Conservation (phyloP, 1,140 invertebrate species). For the Magallana gigas region DNA sequence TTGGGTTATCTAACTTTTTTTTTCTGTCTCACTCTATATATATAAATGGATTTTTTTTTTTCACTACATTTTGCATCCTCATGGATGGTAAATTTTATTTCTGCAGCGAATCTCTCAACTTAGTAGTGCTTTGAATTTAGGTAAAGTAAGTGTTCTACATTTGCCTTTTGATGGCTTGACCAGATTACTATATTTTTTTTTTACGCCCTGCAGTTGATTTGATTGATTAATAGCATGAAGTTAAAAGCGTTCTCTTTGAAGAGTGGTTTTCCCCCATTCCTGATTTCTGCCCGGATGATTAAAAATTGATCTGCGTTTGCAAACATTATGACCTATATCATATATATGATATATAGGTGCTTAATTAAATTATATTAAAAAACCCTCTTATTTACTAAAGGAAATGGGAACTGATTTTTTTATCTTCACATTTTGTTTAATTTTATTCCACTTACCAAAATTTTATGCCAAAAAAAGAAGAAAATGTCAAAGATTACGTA, state of each 20-base stretch:
- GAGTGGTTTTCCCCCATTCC: background rate
- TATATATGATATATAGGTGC: no score
- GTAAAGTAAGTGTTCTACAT: slow-evolving; percentile 14
- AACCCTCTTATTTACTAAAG: no score
- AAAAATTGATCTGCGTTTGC: no score
- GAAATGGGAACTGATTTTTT: no score
- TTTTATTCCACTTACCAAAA: no score
- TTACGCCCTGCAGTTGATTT: background rate
- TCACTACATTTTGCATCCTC: background rate
- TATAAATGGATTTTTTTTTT: background rate
- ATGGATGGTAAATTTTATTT: background rate
- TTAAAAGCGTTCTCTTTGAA: background rate
- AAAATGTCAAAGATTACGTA: no score
- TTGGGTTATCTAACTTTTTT: background rate
- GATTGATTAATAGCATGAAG: slow-evolving; percentile 19
- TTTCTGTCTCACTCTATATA: background rate
- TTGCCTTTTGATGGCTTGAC: slow-evolving; percentile 19
- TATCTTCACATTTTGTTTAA: no score
- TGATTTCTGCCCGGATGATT: no score
- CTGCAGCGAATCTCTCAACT: slow-evolving; percentile 5
- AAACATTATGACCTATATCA: no score
- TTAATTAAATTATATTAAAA: no score
- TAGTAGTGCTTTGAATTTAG: slow-evolving; percentile 34
- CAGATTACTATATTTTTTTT: background rate
- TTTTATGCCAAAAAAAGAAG: no score